Evolutionary conservation across 1,140 invertebrate genomes (phyloP), one percentile per base, ranked within the genome.

Genomic region (Brachionus koreanus): DNA sequence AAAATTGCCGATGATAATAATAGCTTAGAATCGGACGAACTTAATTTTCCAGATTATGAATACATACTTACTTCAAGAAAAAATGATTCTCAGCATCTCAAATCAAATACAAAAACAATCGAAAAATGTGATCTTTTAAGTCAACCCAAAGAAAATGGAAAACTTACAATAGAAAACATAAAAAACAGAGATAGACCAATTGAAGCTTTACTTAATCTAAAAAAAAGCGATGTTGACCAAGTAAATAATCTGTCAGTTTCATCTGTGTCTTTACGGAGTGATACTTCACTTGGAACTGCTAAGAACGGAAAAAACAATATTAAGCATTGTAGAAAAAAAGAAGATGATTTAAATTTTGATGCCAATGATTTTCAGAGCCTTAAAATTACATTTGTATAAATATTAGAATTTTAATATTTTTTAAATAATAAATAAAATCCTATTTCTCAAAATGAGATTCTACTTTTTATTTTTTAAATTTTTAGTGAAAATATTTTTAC

Each of bases 321-420:
- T 61, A 37, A n/a, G 9, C 46, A 33, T 35, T 23, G 6, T 10
- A 13, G 13, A 16, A 57, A 23, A 57, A 57, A 57, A 57, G 16
- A 57, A 10, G 49, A 57, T 57, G 49, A 19, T 19, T 57, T 79
- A 29, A 25, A 61, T 29, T 3, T 61, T 16, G 39, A 77, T 42
- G 29, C 25, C 9, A 52, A 63, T 33, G 76, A 61, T 79, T 57
- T 35, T 25, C 29, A 61, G 25, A 61, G 49, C 35, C 61, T 79
- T 61, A 79, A 79, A 65, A 79, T 79, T 33, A 79, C 76, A 42
- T 79, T 79, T 23, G 76, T 79, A 19, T 79, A 65, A 61, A 61
- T 65, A n/a, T 69, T 69, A 2, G n/a, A 67, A 13, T 67, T 69
- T 43, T 19, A 69, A 69, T 16, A n/a, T 12, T n/a, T 69, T 69